phyloP scores from a whole-genome alignment of 2,888 invertebrate genomes.

The Malthinus seriepunctatus region DNA sequence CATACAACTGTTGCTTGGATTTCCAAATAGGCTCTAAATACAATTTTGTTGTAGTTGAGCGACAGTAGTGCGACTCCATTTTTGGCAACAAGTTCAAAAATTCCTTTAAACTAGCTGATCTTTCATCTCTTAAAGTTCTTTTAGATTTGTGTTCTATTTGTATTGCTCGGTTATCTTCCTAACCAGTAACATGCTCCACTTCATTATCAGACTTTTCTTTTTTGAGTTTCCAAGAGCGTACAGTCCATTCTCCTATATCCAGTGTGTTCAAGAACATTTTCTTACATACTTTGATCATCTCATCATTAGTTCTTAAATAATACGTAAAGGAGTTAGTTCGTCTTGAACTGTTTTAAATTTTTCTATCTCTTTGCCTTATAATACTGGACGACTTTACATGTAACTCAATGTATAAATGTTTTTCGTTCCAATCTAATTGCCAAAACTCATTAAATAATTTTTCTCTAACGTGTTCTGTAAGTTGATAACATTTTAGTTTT shows the following conservation, averaged over 20 bases:
- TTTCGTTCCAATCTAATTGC: not conserved
- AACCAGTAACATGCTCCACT: not conserved
- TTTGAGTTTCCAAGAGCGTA: not conserved
- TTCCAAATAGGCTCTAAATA: not conserved
- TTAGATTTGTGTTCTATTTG: not conserved
- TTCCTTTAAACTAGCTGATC: not conserved
- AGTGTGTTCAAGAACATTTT: not conserved
- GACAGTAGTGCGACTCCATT: not conserved
- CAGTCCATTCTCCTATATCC: constrained; percentile 1
- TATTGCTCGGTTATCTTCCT: not conserved
- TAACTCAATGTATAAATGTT: not conserved
- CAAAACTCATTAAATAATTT: constrained; percentile 3
- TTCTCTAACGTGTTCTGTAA: too few relatives aligned
- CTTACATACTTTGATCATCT: not conserved
- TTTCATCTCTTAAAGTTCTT: not conserved
- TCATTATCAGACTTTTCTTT: not conserved
- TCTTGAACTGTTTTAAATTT: not conserved
- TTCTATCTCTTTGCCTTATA: not conserved
- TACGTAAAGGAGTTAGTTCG: not conserved
- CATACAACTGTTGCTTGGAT: constrained; percentile 5
- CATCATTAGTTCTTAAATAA: not conserved
- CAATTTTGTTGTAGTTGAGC: not conserved
- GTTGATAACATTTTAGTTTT: not conserved
- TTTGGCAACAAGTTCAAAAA: not conserved
- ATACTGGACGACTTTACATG: not conserved